Evolutionary conservation across 2,888 invertebrate genomes (phyloP).

Genomic region (Hydraecia micacea): DNA sequence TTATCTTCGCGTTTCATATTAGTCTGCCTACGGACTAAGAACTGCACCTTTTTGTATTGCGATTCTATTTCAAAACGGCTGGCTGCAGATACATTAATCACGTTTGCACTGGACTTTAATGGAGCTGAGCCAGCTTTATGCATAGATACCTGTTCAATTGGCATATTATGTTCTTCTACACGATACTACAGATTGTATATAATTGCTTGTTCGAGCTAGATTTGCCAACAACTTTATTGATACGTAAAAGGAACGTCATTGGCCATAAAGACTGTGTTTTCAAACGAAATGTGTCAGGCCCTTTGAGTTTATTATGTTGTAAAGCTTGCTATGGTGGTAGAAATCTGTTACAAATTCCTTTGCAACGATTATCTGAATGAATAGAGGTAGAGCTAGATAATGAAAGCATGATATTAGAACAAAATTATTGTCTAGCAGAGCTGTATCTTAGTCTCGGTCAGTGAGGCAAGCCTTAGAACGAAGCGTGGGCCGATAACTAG

Average conservation of each 20-base stretch:
- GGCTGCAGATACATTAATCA: slow-evolving; percentile 64
- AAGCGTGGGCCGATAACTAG: slow-evolving; percentile 49
- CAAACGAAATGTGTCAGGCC: slow-evolving; percentile 33
- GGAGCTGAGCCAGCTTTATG: slow-evolving; percentile 58
- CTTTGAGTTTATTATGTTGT: slow-evolving; percentile 38
- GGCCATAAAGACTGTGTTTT: slow-evolving; percentile 15
- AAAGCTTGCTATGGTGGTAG: slow-evolving; percentile 32
- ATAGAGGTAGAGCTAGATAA: not conserved
- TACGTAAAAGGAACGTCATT: slow-evolving; percentile 19
- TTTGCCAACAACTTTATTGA: slow-evolving; percentile 43
- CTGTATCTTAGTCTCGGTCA: slow-evolving; percentile 5
- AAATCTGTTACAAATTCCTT: slow-evolving; percentile 29
- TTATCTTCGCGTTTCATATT: slow-evolving; percentile 41
- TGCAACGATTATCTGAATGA: slow-evolving; percentile 11
- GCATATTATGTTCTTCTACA: slow-evolving; percentile 42
- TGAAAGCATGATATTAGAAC: slow-evolving; percentile 4
- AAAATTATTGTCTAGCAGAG: not conserved
- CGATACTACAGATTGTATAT: slow-evolving; percentile 24
- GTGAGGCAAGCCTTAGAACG: slow-evolving; percentile 36
- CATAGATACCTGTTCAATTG: slow-evolving; percentile 61
- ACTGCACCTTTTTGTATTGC: slow-evolving; percentile 57
- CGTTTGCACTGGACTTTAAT: slow-evolving; percentile 60
- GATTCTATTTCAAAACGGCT: slow-evolving; percentile 62
- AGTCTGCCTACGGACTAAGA: slow-evolving; percentile 22
- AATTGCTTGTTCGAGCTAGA: slow-evolving; percentile 21